Evolutionary conservation across 2,797 vertebrate genomes (phyloP).

Genomic region (Trachurus trachurus): DNA sequence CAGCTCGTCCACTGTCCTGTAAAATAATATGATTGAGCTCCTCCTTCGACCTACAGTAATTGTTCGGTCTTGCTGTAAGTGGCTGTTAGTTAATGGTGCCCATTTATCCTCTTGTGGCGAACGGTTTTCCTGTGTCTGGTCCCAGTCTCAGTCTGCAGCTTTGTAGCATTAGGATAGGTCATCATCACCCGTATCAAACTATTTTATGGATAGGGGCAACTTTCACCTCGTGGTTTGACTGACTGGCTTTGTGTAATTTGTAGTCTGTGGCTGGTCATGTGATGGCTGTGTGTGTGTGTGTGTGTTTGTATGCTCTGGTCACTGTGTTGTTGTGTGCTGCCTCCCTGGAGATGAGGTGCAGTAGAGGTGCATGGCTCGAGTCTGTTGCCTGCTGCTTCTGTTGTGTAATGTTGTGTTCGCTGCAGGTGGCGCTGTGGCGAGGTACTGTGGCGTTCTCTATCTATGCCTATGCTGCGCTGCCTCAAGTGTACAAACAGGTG

Average conservation of each 20-base stretch:
- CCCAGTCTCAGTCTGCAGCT: conserved; percentile 11
- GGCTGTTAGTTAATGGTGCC: conserved; percentile 57
- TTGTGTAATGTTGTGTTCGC: conserved; percentile 60
- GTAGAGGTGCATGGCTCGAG: conserved; percentile 76
- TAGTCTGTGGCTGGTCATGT: conserved; percentile 39
- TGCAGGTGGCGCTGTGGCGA: conserved; percentile 56
- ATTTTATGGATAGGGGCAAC: conserved; percentile 54
- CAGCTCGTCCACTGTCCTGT: conserved; percentile 36
- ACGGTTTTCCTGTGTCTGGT: conserved; percentile 34
- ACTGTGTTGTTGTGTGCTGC: conserved; percentile 36
- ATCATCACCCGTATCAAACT: conserved; percentile 26
- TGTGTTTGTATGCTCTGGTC: conserved; percentile 15
- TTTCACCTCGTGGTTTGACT: conserved; percentile 66
- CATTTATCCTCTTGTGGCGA: conserved; percentile 52
- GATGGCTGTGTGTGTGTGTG: conserved; percentile 16
- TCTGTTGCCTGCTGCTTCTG: conserved; percentile 72
- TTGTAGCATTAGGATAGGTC: conserved; percentile 21
- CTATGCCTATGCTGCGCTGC: conserved; percentile 4
- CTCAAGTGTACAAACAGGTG: conserved; percentile 23
- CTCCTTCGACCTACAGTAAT: conserved; percentile 44
- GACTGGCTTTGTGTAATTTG: conserved; percentile 43
- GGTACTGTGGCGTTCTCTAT: conserved; percentile 30
- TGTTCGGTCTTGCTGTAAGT: conserved; percentile 50
- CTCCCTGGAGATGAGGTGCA: conserved; percentile 48
- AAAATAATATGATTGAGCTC: conserved; percentile 38